Conservation (phyloP, 2,888 invertebrate genomes). For the Parthenolecanium corni region DNA sequence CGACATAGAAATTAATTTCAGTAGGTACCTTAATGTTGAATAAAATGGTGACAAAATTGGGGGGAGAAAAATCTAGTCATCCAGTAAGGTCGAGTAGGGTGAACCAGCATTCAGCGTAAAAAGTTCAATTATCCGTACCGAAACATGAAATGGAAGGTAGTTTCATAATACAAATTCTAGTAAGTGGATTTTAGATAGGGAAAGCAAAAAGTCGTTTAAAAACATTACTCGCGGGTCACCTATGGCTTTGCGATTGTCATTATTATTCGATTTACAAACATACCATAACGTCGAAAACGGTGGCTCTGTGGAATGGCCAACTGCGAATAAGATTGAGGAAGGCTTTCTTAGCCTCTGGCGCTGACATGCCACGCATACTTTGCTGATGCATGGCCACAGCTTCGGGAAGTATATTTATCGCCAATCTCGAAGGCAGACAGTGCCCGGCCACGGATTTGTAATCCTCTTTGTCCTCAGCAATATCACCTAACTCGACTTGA, state of each 20-base stretch:
- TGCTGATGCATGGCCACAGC: slow-evolving; percentile 86
- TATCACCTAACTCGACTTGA: slow-evolving; percentile 82
- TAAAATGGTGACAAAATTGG: too few relatives aligned
- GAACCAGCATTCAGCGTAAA: too few relatives aligned
- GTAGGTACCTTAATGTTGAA: not conserved
- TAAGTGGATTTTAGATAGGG: too few relatives aligned
- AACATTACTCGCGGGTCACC: too few relatives aligned
- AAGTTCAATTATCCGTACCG: too few relatives aligned
- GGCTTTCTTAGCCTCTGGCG: slow-evolving; percentile 78
- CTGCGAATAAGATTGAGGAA: slow-evolving; percentile 85
- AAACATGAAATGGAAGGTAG: too few relatives aligned
- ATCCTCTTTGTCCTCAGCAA: slow-evolving; percentile 51
- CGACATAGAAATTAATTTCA: not conserved
- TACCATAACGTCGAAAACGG: slow-evolving; percentile 89
- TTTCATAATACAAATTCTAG: too few relatives aligned
- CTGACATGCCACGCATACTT: slow-evolving; percentile 72
- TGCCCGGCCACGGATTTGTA: slow-evolving; percentile 60
- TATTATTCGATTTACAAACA: too few relatives aligned
- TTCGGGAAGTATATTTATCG: slow-evolving; percentile 63
- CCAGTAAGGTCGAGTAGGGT: too few relatives aligned
- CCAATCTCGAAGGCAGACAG: slow-evolving; percentile 71
- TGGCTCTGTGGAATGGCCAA: slow-evolving; percentile 86
- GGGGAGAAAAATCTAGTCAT: too few relatives aligned
- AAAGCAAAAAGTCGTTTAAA: too few relatives aligned
- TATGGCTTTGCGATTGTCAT: too few relatives aligned